Evolutionary conservation across 64 coral and sea anemone genomes (phyloP), one percentile per base, ranked within the genome.

Genomic region (Porites australiensis): DNA sequence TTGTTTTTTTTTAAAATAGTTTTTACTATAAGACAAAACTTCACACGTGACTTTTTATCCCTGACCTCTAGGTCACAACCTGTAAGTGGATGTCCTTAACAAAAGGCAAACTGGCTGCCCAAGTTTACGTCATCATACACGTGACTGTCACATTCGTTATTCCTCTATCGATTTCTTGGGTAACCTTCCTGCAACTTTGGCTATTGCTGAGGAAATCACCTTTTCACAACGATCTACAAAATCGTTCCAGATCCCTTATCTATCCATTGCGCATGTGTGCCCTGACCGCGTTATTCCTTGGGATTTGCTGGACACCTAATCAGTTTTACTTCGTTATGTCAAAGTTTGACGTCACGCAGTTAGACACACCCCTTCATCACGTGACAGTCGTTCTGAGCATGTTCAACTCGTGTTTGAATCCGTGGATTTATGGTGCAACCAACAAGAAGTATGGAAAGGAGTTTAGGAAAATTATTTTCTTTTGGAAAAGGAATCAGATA

Each of bases 201-300:
- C n/a, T 74, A 3, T 18, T 73, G 53, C 74, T 84, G 10, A 69
- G 54, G 6, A 23, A 46, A 18, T 81, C 77, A n/a, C 15, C 55
- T 13, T 71, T 61, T 23, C 79, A n/a, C 9, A 49, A 19, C 8
- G 8, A 64, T 10, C 73, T 44, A 13, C 20, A 16, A 8, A 8
- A 70, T 4, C 79, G 51, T 5, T 53, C 79, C 37, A 50, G 37
- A 50, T 21, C 70, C 22, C 54, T 62, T 18, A 13, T 47, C 9
- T 68, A 75, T 8, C 71, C 84, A 4, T 55, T 92, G 14, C 90
- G 81, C 79, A 92, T 92, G 90, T 86, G 90, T 47, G 72, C 77
- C 5, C 20, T 77, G 13, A 76, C 90, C 8, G 81, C 70, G 2
- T 72, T 86, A 19, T 27, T 86, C 22, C 69, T 92, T 1, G 79